Conservation (phyloP, 1,140 invertebrate genomes). For the Pseudomyrmex concolor region DNA sequence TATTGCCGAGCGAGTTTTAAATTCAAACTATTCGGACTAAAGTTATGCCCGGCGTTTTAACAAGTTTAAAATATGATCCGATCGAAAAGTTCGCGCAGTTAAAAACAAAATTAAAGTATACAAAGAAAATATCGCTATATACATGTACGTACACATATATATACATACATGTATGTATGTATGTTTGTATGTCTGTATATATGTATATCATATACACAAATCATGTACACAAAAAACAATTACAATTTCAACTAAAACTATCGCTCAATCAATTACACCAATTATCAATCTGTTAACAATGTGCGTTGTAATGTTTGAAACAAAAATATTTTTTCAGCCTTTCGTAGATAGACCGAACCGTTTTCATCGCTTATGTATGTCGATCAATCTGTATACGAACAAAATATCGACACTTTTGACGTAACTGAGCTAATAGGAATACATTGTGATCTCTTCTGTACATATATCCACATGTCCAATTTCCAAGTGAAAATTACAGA, state of each 20-base stretch:
- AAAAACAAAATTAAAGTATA: slow-evolving; percentile 1
- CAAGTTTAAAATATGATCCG: neutral
- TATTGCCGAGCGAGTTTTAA: slow-evolving; percentile 1
- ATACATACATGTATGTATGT: no score
- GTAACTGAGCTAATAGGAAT: slow-evolving; percentile 54
- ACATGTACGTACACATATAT: no score
- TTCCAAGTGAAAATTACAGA: slow-evolving; percentile 51
- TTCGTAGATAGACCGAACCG: neutral
- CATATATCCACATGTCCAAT: slow-evolving; percentile 24
- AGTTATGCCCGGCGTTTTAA: slow-evolving; percentile 7
- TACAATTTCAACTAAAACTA: no score
- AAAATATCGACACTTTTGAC: slow-evolving; percentile 52
- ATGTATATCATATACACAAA: no score
- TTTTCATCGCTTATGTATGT: slow-evolving; percentile 20
- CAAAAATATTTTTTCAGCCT: neutral
- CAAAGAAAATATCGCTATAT: neutral
- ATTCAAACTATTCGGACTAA: slow-evolving; percentile 12
- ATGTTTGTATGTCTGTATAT: no score
- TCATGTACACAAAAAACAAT: no score
- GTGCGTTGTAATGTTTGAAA: neutral
- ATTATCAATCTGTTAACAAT: neutral
- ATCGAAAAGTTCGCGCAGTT: neutral
- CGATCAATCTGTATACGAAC: slow-evolving; percentile 32
- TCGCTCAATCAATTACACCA: no score
- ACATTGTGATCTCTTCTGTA: slow-evolving; percentile 20